Percentiles rank a stretch among this genome's conserved stretches.
These are phyloP conservation scores for Neosalanx taihuensis DNA, from an alignment of 2,797 vertebrate genomes.

Conservation along the genomic window DNA sequence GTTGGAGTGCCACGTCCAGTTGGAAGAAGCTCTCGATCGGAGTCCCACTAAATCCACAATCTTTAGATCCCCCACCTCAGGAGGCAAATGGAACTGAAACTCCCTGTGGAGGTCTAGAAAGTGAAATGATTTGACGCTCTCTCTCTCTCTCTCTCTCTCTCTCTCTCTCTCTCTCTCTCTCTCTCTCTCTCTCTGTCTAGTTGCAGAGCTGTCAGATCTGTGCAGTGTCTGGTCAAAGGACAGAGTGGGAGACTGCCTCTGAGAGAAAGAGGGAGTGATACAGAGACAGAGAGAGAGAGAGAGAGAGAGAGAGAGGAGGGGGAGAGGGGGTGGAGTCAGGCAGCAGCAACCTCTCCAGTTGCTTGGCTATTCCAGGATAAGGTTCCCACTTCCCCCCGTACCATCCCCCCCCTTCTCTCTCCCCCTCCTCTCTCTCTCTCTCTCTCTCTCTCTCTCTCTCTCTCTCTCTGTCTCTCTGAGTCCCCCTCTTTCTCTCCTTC, in stretches of 20 bases:
- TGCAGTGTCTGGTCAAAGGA: slow-evolving; percentile 79
- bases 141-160: slow-evolving; percentile 23
- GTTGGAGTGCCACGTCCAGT: slow-evolving; percentile 33
- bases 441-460: no score
- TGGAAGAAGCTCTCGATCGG: slow-evolving; percentile 50
- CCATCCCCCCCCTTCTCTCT: slow-evolving; percentile 38
- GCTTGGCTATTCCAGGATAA: slow-evolving; percentile 75
- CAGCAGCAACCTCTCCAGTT: slow-evolving; percentile 59
- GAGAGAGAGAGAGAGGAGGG: slow-evolving; percentile 33
- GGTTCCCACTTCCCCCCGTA: slow-evolving; percentile 65
- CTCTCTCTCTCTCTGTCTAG: slow-evolving; percentile 54
- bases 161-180: slow-evolving; percentile 14
- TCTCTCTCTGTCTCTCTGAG: no score
- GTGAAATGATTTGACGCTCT: slow-evolving; percentile 44
- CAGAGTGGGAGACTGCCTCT: slow-evolving; percentile 67
- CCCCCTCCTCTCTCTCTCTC: slow-evolving; percentile 6
- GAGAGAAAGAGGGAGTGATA: slow-evolving; percentile 32
- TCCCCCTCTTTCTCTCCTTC: no score
- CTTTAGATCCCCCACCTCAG: no score
- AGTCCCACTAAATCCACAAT: slow-evolving; percentile 35
- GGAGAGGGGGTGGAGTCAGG: slow-evolving; percentile 71
- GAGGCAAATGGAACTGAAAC: slow-evolving; percentile 8
- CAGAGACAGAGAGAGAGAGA: slow-evolving; percentile 38
- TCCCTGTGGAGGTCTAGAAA: slow-evolving; percentile 29
- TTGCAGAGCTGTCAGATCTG: slow-evolving; percentile 67